A percentile compares a stretch with the other conserved stretches of the same genome.
Evolutionary conservation across 2,888 invertebrate species (phyloP).

Genomic region (Saturnia pavonia): DNA sequence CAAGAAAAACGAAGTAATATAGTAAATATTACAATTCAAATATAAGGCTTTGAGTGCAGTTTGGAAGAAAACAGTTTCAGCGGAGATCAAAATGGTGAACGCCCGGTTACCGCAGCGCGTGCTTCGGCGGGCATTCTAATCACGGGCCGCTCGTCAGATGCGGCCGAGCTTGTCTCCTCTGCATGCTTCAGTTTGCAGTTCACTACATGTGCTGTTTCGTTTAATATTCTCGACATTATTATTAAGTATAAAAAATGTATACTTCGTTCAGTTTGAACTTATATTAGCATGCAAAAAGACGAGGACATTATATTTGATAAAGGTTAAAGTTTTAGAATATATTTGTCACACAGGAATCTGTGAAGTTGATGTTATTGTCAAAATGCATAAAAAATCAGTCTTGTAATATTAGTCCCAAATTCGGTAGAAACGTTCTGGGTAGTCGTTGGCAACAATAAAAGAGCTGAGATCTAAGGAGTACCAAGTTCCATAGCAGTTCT

Average conservation of each 20-base stretch:
- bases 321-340: too few species aligned
- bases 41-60: background rate
- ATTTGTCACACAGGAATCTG: too few species aligned
- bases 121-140: conserved; percentile 29
- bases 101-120: background rate
- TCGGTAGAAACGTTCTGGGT: too few species aligned
- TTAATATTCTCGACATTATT: background rate
- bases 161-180: conserved; percentile 35
- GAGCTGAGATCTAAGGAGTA: too few species aligned
- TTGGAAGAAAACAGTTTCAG: conserved; percentile 5
- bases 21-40: background rate
- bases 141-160: conserved; percentile 41
- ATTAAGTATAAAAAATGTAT: background rate
- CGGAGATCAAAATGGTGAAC: background rate
- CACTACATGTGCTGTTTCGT: conserved; percentile 27
- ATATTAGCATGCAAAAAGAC: too few species aligned
- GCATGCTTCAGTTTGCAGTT: conserved; percentile 32
- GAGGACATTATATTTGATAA: too few species aligned
- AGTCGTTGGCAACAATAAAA: too few species aligned
- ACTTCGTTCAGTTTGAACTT: too few species aligned
- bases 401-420: too few species aligned
- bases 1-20: background rate
- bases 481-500: too few species aligned
- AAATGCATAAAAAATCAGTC: too few species aligned
- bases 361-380: too few species aligned